Evolutionary conservation across 2,113 vertebrate genomes (phyloP).

Genomic region (Myodes glareolus): DNA sequence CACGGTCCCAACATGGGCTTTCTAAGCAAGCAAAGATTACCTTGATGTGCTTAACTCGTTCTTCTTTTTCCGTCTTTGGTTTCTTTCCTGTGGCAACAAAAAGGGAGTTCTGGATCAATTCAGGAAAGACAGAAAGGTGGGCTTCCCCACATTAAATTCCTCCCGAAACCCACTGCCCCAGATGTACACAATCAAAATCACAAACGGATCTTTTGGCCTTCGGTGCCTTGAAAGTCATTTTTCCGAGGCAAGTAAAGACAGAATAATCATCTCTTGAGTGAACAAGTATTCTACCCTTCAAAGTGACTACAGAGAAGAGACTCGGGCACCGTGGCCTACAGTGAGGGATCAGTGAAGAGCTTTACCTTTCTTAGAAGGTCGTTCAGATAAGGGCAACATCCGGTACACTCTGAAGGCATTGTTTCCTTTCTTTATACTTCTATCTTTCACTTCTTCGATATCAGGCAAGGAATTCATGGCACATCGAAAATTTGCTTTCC

Average conservation of each 20-base stretch:
- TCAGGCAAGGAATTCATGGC: conserved; percentile 95
- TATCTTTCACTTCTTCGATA: conserved; percentile 95
- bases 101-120: conserved; percentile 64
- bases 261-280: neutral
- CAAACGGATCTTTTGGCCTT: neutral
- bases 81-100: conserved; percentile 88
- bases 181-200: neutral
- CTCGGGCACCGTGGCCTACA: rapidly evolving
- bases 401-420: conserved; percentile 98
- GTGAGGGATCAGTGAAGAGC: neutral
- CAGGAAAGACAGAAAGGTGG: neutral
- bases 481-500: conserved; percentile 95
- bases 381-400: conserved; percentile 94
- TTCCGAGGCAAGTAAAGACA: neutral
- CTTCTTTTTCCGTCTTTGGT: conserved; percentile 89
- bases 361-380: conserved; percentile 94
- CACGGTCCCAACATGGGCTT: neutral
- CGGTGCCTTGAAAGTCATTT: neutral
- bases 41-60: conserved; percentile 89
- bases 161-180: neutral
- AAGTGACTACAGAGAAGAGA: neutral
- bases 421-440: conserved; percentile 97
- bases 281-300: neutral
- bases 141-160: neutral
- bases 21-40: conserved; percentile 80